These are phyloP conservation scores for Trididemnum miniatum DNA, from an alignment of 23 tunicate species.

Conservation along the genomic window DNA sequence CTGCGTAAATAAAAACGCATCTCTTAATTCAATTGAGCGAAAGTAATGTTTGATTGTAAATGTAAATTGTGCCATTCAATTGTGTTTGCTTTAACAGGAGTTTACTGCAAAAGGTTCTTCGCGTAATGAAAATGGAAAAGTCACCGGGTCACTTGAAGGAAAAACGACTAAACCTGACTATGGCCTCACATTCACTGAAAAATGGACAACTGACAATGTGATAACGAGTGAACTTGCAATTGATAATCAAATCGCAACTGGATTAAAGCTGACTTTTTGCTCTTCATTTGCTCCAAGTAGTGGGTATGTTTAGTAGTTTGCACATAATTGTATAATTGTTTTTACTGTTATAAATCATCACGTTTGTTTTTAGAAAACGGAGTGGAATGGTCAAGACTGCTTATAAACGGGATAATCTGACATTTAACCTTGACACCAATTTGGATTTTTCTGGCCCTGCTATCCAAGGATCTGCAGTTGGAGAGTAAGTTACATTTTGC, in stretches of 20 bases:
- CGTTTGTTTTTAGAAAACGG: constrained; percentile 41
- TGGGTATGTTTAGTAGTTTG: constrained; percentile 41
- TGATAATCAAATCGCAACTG: constrained; percentile 68
- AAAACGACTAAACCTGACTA: constrained; percentile 58
- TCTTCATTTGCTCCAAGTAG: constrained; percentile 70
- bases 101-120: constrained; percentile 85
- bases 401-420: constrained; percentile 68
- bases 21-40: too few species aligned
- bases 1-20: too few species aligned
- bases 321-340: too few species aligned
- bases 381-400: constrained; percentile 61
- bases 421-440: constrained; percentile 67
- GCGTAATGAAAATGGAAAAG: constrained; percentile 51
- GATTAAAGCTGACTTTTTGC: constrained; percentile 55
- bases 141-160: constrained; percentile 55
- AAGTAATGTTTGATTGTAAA: neutral
- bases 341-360: too few species aligned
- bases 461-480: constrained; percentile 57
- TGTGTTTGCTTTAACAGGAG: constrained; percentile 28
- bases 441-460: constrained; percentile 82
- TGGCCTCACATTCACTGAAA: constrained; percentile 75
- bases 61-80: neutral
- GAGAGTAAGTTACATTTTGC: constrained; percentile 34
- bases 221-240: constrained; percentile 64
- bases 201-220: constrained; percentile 80